Conservation (phyloP, 2,888 invertebrate genomes). For the Empis stercorea region DNA sequence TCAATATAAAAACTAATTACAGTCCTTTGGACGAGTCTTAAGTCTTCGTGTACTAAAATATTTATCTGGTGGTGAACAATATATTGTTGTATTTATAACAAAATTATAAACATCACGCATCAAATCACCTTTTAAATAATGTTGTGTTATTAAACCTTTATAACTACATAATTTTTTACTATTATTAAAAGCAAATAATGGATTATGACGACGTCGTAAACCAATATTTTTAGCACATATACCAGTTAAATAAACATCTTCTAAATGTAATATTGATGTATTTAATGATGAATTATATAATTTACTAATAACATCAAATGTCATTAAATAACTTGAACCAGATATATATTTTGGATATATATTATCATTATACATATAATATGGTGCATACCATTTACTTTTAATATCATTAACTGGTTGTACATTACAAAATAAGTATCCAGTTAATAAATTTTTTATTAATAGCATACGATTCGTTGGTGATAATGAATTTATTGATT, state of each 20-base stretch:
- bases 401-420: conserved; percentile 57
- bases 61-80: conserved; percentile 28
- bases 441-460: conserved; percentile 47
- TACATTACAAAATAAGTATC: conserved; percentile 66
- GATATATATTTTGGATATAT: conserved; percentile 70
- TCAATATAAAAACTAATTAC: conserved; percentile 7
- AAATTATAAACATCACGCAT: conserved; percentile 36
- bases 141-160: conserved; percentile 41
- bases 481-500: conserved; percentile 22
- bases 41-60: conserved; percentile 24
- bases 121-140: conserved; percentile 39
- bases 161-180: conserved; percentile 39
- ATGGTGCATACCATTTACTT: conserved; percentile 75
- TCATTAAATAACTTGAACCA: conserved; percentile 69
- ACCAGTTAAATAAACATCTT: conserved; percentile 70
- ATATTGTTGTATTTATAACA: conserved; percentile 27
- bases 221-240: conserved; percentile 49
- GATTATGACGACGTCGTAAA: conserved; percentile 48
- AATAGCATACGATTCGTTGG: conserved; percentile 25
- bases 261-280: conserved; percentile 60
- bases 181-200: conserved; percentile 43
- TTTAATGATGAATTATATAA: conserved; percentile 53
- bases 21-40: conserved; percentile 17
- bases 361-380: conserved; percentile 58
- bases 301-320: conserved; percentile 48